Base-by-base conservation (phyloP, 2,797 vertebrate genomes). In the Danio kyathit region DNA sequence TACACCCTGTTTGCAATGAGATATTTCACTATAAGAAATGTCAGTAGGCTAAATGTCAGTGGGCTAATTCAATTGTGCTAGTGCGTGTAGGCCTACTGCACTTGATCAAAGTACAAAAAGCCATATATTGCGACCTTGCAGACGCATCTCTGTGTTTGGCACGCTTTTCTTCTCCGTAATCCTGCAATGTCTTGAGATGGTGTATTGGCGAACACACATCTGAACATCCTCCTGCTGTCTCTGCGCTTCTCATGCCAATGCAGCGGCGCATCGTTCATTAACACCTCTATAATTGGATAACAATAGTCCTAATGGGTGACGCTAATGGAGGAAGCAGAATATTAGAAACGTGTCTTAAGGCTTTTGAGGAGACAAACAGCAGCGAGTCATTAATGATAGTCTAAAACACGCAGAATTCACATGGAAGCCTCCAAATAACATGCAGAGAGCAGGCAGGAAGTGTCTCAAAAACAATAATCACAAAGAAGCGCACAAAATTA, bases 211-310 rank as follows among this genome's bases (percentile, higher is more conserved):
- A 85, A 72, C 54, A 80, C 84, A 87, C 85, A 84, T 85, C 76
- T 70, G 65, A 80, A 86, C 21, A 82, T 89, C 85, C 86, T 86
- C 86, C 86, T 81, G 84, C 86, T 78, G 67, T 83, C 74, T 69
- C 82, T 80, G 79, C 4, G 84, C 17, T 89, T 89, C 11, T 91
- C 88, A 85, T 85, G 66, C 81, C 82, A 87, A 83, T 84, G 67
- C 67, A 21, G 44, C 73, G 63, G 7, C 64, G 74, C 84, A 51
- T 11, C 87, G 80, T 80, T 91, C 90, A 94, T 95, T 94, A 94
- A 93, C 94, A 93, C 92, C 91, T 92, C 90, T 88, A 81, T 92
- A 92, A 95, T 92, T 92, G 90, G 83, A 84, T 89, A 90, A 94
- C 92, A 94, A 94, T 79, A 74, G 91, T 77, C 66, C 74, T 89